phyloP scores from a whole-genome alignment of 1,140 invertebrate species.

The Bombus pyrosoma region DNA sequence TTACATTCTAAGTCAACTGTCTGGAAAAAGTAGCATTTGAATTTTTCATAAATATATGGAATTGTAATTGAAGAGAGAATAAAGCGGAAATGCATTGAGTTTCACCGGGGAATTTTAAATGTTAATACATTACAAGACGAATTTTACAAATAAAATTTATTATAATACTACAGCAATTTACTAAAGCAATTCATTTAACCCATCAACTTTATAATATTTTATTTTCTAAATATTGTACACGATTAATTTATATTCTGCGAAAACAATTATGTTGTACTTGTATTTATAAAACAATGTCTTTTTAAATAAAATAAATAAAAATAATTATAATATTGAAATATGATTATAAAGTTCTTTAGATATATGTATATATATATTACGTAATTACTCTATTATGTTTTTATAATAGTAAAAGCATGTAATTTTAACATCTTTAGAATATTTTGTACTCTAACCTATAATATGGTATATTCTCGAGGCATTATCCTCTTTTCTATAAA shows the following conservation, averaged over 20 bases:
- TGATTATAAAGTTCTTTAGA: not conserved
- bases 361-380: not conserved
- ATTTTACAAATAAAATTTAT: not conserved
- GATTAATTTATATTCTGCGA: not conserved
- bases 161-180: not conserved
- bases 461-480: not conserved
- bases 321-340: not conserved
- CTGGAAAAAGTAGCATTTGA: not conserved
- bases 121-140: not conserved
- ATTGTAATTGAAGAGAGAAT: not conserved
- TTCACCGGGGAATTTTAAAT: conserved; percentile 15
- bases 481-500: not conserved
- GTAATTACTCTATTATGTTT: not conserved
- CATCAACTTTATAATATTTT: not conserved
- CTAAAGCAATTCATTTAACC: not conserved
- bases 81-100: not conserved
- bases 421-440: not conserved
- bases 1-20: not conserved
- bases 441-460: conserved; percentile 36
- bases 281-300: not conserved
- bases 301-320: not conserved
- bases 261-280: not conserved
- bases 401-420: not conserved
- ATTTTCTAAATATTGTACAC: not conserved
- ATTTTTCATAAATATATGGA: not conserved